Evolutionary conservation across 2,797 vertebrate genomes (phyloP), one percentile per base, ranked within the genome.

Genomic region (Myotis daubentonii): DNA sequence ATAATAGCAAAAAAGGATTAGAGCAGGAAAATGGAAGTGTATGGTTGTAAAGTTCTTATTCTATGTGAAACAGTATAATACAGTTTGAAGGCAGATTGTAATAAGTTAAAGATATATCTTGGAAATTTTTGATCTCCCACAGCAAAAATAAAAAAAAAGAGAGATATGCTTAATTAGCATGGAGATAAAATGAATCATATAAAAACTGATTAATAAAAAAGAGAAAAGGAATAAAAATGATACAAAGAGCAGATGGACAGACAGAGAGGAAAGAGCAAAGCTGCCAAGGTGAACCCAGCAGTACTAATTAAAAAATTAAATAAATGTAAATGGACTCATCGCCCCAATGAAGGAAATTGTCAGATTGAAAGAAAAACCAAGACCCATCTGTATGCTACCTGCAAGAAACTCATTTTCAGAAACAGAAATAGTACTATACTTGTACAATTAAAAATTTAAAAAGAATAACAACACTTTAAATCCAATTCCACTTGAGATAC

Each of bases 401-500:
- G 16, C 8, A 55, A 75, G 49, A 82, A 68, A 76, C 10, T 25
- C 19, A 41, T 51, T 38, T 82, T 36, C 62, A 49, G 33, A 33
- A 23, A 23, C 9, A 36, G 20, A 30, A 23, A 30, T 2, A 10
- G 22, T 49, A 49, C 36, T 25, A 10, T 11, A 33, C 13, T 36
- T 60, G 6, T 8, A 70, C 6, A 71, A 75, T 65, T 74, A 41
- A 85, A 81, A 66, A 81, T 33, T 79, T 81, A 75, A 16, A 85
- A 74, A 53, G 41, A 25, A 60, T 25, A 25, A 55, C 28, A 60
- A 12, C 10, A 66, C 86, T 97, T 98, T 97, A 96, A 98, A 97
- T 97, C 87, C 92, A 97, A 94, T 98, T 97, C 95, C 60, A 96
- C 70, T 97, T 94, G 89, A 97, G 95, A 97, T 94, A 62, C 68